Percentiles rank a stretch among this genome's conserved stretches.
These are phyloP conservation scores for Autographa pulchrina DNA, from an alignment of 2,888 invertebrate genomes.

Conservation along the genomic window DNA sequence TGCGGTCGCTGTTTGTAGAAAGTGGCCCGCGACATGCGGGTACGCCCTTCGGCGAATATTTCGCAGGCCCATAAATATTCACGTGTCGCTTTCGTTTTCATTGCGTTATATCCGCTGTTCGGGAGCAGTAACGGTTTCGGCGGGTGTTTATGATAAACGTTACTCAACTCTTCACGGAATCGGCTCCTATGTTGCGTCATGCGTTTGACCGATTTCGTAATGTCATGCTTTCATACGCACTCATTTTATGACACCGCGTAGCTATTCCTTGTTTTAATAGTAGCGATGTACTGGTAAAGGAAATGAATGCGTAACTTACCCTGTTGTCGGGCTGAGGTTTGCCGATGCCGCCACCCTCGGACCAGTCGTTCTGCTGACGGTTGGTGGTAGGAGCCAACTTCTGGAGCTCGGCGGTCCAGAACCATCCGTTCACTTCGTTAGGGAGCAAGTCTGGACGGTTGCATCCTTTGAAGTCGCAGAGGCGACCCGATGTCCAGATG, in stretches of 20 bases:
- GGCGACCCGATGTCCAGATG: slow-evolving; percentile 97
- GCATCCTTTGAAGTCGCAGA: slow-evolving; percentile 97
- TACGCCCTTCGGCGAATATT: slow-evolving; percentile 88
- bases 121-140: slow-evolving; percentile 68
- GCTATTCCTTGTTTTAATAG: slow-evolving; percentile 52
- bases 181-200: slow-evolving; percentile 74
- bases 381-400: slow-evolving; percentile 95
- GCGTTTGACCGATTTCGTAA: slow-evolving; percentile 75
- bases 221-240: slow-evolving; percentile 66
- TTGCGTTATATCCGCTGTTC: slow-evolving; percentile 78
- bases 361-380: slow-evolving; percentile 96
- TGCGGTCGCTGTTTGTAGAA: slow-evolving; percentile 82
- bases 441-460: slow-evolving; percentile 96
- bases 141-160: slow-evolving; percentile 78
- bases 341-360: slow-evolving; percentile 95
- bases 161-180: slow-evolving; percentile 81
- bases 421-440: slow-evolving; percentile 95
- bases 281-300: slow-evolving; percentile 29
- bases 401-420: slow-evolving; percentile 96
- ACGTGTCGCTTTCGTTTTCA: slow-evolving; percentile 85
- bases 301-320: slow-evolving; percentile 70
- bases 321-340: slow-evolving; percentile 96
- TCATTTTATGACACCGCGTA: slow-evolving; percentile 59
- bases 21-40: slow-evolving; percentile 84
- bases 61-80: slow-evolving; percentile 87